These are phyloP conservation scores for Amniataba percoides DNA, from an alignment of 2,797 vertebrate genomes.

Conservation along the genomic window DNA sequence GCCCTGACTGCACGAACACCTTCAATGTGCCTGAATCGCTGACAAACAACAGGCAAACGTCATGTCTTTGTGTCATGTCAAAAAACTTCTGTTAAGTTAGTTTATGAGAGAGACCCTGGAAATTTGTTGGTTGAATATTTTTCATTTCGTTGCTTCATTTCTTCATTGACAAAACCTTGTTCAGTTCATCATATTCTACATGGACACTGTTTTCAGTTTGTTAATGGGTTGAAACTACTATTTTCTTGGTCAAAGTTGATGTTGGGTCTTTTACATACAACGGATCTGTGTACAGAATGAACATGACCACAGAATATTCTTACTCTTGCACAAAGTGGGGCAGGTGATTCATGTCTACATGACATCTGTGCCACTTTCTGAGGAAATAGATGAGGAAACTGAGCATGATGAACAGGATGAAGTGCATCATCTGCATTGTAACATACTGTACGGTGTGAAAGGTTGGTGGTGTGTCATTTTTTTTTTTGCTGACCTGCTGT, in stretches of 20 bases:
- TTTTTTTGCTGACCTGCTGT: conserved; percentile 77
- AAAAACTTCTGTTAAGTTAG: conserved; percentile 5
- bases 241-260: not conserved
- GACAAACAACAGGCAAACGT: conserved; percentile 27
- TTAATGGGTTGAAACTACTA: not conserved
- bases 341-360: conserved; percentile 70
- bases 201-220: not conserved
- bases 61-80: not conserved
- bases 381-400: conserved; percentile 78
- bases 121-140: too few species aligned
- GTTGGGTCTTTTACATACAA: not conserved
- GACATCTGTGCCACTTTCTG: conserved; percentile 69
- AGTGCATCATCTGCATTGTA: conserved; percentile 60
- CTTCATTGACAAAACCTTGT: not conserved
- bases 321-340: conserved; percentile 67
- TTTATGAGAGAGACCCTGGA: not conserved
- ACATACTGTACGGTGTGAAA: conserved; percentile 48
- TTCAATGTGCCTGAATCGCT: conserved; percentile 77
- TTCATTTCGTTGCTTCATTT: too few species aligned
- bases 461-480: not conserved
- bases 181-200: not conserved
- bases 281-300: conserved; percentile 34
- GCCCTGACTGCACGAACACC: conserved; percentile 64
- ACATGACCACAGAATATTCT: conserved; percentile 58
- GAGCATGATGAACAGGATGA: conserved; percentile 60